Percentiles rank a stretch among this genome's conserved stretches.
Evolutionary conservation across 2,888 invertebrate species (phyloP).

Genomic region (Eupithecia subfuscata): DNA sequence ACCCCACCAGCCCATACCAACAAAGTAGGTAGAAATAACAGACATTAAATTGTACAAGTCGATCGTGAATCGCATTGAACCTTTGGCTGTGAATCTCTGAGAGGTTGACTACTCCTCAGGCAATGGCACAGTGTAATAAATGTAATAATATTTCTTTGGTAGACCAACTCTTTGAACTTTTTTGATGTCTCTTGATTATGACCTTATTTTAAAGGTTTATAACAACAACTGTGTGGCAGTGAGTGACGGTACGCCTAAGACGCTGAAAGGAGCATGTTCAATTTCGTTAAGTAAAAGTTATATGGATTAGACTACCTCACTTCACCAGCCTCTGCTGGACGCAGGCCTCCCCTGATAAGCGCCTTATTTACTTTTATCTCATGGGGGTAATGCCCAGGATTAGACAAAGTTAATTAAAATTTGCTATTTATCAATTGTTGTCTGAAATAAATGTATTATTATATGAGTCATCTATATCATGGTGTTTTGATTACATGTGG

Average conservation of each 20-base stretch:
- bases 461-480: neutral
- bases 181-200: neutral
- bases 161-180: neutral
- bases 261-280: neutral
- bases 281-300: neutral
- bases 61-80: slow-evolving; percentile 33
- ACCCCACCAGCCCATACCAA: neutral
- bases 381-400: too few species aligned
- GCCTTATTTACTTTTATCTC: too few species aligned
- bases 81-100: slow-evolving; percentile 31
- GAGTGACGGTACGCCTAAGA: neutral
- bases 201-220: neutral
- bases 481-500: neutral
- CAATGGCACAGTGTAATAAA: slow-evolving; percentile 16
- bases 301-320: too few species aligned
- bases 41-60: slow-evolving; percentile 20
- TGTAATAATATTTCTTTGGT: neutral
- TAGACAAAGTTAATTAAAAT: too few species aligned
- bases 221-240: neutral
- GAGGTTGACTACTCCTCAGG: slow-evolving; percentile 32
- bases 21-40: slow-evolving; percentile 17
- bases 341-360: too few species aligned
- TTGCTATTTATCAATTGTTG: too few species aligned
- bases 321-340: too few species aligned
- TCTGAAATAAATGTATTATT: too few species aligned